Base-by-base conservation (phyloP, 1,140 invertebrate genomes). In the Alviniconcha marisindica region DNA sequence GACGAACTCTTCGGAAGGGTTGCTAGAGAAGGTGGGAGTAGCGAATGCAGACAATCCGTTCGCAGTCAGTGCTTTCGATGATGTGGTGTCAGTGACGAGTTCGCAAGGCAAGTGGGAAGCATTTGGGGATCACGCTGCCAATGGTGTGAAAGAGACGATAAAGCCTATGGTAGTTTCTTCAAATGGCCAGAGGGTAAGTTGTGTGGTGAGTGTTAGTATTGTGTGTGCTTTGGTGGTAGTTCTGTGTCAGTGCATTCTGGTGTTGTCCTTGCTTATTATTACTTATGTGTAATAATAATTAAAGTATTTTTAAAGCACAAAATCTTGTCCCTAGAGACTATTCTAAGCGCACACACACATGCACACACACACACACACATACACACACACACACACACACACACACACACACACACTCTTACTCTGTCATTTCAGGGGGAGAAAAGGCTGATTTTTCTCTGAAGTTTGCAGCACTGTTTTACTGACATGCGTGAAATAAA, bases 161-260 rank as follows among this genome's bases (percentile, higher is more conserved):
- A 24, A 56, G 31, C 21, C 77, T 3, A 14, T 44, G n/a, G 18
- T 76, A n/a, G 40, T 51, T 18, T 38, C 44, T 38, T 38, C 74
- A 24, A 60, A 56, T 24, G 56, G 54, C 21, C 48, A 78, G 44
- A 60, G 28, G 51, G 77, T 78, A 38, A 78, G 77, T 78, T 15
- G 51, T 51, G 18, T 54, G n/a, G 31, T 54, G 74, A n/a, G 10
- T 54, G 40, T 31, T 76, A 12, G 33, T 48, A 10, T 31, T 5
- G 38, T 71, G 33, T 0, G 21, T 31, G 69, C 69, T 7, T 2
- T 71, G 28, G 31, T 48, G 24, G 3, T 51, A 7, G 48, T 38
- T 33, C 38, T 77, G 48, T 28, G 28, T 31, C 3, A n/a, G 24
- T 36, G 60, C 31, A 28, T n/a, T n/a, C 5, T 66, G 24, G 10